These are phyloP conservation scores for Phrixothrix hirtus DNA, from an alignment of 2,888 invertebrate genomes.

Conservation along the genomic window DNA sequence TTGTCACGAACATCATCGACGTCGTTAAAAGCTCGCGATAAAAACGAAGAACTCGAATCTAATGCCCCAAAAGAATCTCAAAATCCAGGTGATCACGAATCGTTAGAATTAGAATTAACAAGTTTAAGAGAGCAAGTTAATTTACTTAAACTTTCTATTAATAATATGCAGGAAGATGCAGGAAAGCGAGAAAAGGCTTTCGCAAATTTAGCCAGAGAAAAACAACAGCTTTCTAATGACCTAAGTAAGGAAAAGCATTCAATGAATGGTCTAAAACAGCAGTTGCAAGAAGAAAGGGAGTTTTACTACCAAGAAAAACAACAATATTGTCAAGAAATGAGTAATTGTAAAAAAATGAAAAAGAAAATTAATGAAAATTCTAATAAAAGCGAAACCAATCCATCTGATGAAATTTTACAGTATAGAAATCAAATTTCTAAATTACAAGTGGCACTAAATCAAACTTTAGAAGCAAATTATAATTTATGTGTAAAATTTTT, in stretches of 20 bases:
- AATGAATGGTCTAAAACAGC: slow-evolving; percentile 58
- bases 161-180: slow-evolving; percentile 55
- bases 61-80: neutral
- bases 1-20: slow-evolving; percentile 39
- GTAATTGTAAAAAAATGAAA: slow-evolving; percentile 50
- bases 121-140: slow-evolving; percentile 54
- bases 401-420: slow-evolving; percentile 43
- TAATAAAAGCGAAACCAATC: slow-evolving; percentile 42
- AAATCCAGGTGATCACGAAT: neutral
- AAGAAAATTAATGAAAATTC: slow-evolving; percentile 41
- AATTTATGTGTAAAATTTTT: slow-evolving; percentile 56
- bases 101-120: slow-evolving; percentile 44
- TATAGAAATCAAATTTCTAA: slow-evolving; percentile 50
- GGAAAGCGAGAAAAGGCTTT: slow-evolving; percentile 58
- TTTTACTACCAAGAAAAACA: slow-evolving; percentile 62
- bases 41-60: neutral
- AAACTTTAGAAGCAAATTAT: slow-evolving; percentile 55
- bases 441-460: slow-evolving; percentile 50
- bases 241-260: slow-evolving; percentile 57
- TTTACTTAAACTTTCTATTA: slow-evolving; percentile 55
- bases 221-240: slow-evolving; percentile 58
- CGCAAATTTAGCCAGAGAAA: slow-evolving; percentile 58
- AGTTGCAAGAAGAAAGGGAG: slow-evolving; percentile 61
- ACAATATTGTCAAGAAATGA: slow-evolving; percentile 59
- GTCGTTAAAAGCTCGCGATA: slow-evolving; percentile 26